These are phyloP conservation scores for Rhodophaea formosa DNA, from an alignment of 2,888 invertebrate species.

Conservation along the genomic window DNA sequence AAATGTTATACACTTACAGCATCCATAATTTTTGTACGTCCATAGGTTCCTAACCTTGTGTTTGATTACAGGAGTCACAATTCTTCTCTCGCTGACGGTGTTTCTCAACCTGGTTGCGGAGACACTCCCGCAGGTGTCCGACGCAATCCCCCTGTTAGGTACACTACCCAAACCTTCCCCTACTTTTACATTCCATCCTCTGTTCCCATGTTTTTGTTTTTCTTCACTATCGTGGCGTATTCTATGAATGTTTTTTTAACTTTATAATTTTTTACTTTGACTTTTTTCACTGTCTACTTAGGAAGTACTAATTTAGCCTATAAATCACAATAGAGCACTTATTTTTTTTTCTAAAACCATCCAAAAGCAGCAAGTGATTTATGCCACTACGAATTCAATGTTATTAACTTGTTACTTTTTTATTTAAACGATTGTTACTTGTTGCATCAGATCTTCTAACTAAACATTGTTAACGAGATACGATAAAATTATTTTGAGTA, in stretches of 20 bases:
- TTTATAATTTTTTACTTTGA: not conserved
- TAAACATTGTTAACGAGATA: no score
- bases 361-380: no score
- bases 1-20: no score
- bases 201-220: slow-evolving; percentile 46
- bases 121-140: slow-evolving; percentile 99
- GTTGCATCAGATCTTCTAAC: no score
- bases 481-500: no score
- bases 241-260: not conserved
- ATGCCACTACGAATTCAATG: no score
- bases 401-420: no score
- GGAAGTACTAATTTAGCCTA: no score
- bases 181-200: slow-evolving; percentile 54
- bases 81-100: slow-evolving; percentile 99
- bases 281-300: no score
- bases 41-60: slow-evolving; percentile 77
- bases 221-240: slow-evolving; percentile 43
- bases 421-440: no score
- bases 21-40: slow-evolving; percentile 22
- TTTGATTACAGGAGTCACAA: slow-evolving; percentile 98
- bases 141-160: slow-evolving; percentile 99
- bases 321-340: no score
- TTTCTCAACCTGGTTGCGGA: slow-evolving; percentile 99
- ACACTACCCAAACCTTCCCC: slow-evolving; percentile 80
- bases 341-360: no score